Base-by-base conservation (phyloP, 2,113 vertebrate species). In the Lycocorax pyrrhopterus region DNA sequence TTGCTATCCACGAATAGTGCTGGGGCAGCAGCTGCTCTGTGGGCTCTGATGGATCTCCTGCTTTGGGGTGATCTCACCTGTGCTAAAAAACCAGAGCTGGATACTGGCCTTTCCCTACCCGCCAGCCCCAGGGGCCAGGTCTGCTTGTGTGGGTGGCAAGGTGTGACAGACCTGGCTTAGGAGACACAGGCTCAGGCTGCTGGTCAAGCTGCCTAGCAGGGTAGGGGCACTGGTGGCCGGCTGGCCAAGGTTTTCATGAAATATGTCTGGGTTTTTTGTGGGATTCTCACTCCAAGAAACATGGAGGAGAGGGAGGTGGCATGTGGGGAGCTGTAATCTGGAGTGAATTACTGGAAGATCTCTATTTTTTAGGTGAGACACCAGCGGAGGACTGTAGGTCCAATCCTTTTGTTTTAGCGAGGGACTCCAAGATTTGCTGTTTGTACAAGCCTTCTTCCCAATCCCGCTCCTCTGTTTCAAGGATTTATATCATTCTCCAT, bases 41-140 rank as follows among this genome's bases (percentile, higher is more conserved):
- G 1, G 33, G n/a, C 26, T 21, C 46, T 0, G 0, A 9, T 5
- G 30, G 29, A 19, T 47, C 23, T 63, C 32, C 67, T 71, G 59
- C 14, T 39, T 29, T 41, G 56, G 15, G 13, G 8, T 26, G 37
- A 46, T 63, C 67, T 79, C 53, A 44, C 22, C 51, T 4, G 3
- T 20, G 10, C 3, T 49, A 53, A 23, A 41, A 29, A 58, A 14
- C 35, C 35, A 43, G 41, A 47, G 29, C 33, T 30, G 47, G 37
- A 32, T 52, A 14, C 35, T 43, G 26, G 25, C 29, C 23, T 72
- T 49, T 75, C 23, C 26, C 22, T 16, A 2, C 39, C 19, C 13
- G 35, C 55, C 81, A 67, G 37, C 16, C 56, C 62, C 62, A 29
- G 51, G 4, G 15, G 27, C 30, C 44, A 33, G n/a, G 9, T 86